Evolutionary conservation across 2,797 vertebrate genomes (phyloP).

Genomic region (Chloroceryle amazona): DNA sequence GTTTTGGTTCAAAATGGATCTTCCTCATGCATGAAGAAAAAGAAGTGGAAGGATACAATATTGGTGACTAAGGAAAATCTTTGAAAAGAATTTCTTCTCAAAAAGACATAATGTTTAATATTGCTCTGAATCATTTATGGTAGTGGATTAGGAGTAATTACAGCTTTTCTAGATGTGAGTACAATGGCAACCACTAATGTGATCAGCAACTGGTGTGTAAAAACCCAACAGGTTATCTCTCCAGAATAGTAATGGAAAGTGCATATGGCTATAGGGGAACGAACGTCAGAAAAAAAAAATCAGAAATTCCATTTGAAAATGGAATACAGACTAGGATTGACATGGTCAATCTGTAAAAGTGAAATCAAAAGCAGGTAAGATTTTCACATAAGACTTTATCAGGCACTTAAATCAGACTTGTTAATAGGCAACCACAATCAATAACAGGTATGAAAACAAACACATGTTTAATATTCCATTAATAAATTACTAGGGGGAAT

Average conservation of each 20-base stretch:
- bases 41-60: neutral
- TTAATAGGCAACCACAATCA: slow-evolving; percentile 26
- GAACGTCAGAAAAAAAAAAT: neutral
- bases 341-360: neutral
- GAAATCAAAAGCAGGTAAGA: slow-evolving; percentile 27
- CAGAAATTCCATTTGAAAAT: neutral
- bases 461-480: slow-evolving; percentile 5
- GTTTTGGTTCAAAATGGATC: neutral
- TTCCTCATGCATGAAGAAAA: neutral
- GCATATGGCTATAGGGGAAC: neutral
- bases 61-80: neutral
- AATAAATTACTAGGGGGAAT: neutral
- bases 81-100: neutral
- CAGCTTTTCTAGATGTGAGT: neutral
- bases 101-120: neutral
- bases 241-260: neutral
- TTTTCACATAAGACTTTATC: slow-evolving; percentile 22
- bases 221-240: neutral
- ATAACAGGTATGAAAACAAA: slow-evolving; percentile 20
- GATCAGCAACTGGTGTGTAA: neutral
- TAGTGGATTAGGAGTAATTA: neutral
- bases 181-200: neutral
- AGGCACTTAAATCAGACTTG: neutral
- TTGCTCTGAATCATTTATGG: neutral
- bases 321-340: neutral